Percentiles rank a stretch among this genome's conserved stretches.
These are phyloP conservation scores for Thunnus maccoyii DNA, from an alignment of 2,113 vertebrate species.

Conservation along the genomic window DNA sequence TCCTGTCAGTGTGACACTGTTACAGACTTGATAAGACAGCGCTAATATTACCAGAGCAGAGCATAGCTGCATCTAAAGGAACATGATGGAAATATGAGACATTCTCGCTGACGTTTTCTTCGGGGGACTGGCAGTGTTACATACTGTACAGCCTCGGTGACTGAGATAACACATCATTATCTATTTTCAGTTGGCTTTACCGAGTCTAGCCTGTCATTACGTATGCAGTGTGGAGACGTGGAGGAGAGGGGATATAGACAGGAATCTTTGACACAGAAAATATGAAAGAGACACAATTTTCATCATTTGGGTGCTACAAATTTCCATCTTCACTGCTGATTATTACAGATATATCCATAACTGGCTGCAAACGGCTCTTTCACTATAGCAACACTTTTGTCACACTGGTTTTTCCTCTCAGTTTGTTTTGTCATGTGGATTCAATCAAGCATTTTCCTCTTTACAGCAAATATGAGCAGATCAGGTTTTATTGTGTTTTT, in stretches of 20 bases:
- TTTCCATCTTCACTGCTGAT: not conserved
- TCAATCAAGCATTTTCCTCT: not conserved
- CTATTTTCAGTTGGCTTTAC: conserved; percentile 68
- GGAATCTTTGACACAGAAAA: conserved; percentile 10
- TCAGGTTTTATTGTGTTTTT: not conserved
- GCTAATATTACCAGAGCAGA: conserved; percentile 47
- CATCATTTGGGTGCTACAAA: not conserved
- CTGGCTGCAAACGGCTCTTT: not conserved
- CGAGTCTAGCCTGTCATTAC: conserved; percentile 59
- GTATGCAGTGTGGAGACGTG: conserved; percentile 40
- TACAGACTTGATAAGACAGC: conserved; percentile 40
- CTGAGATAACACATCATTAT: conserved; percentile 71
- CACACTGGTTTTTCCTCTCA: too few relatives aligned
- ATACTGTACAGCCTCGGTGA: conserved; percentile 43
- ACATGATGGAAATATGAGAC: conserved; percentile 53
- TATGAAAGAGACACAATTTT: conserved; percentile 26
- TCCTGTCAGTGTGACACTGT: conserved; percentile 54
- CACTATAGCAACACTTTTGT: too few relatives aligned
- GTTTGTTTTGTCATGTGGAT: conserved; percentile 1
- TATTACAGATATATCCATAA: not conserved
- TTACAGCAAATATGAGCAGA: not conserved
- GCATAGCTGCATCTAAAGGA: conserved; percentile 18
- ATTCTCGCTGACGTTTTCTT: conserved; percentile 39
- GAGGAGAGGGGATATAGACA: conserved; percentile 24
- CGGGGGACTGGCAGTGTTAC: conserved; percentile 29